A percentile compares a stretch with the other conserved stretches of the same genome.
Conservation (phyloP, 2,113 vertebrate genomes). For the Ovis canadensis region DNA sequence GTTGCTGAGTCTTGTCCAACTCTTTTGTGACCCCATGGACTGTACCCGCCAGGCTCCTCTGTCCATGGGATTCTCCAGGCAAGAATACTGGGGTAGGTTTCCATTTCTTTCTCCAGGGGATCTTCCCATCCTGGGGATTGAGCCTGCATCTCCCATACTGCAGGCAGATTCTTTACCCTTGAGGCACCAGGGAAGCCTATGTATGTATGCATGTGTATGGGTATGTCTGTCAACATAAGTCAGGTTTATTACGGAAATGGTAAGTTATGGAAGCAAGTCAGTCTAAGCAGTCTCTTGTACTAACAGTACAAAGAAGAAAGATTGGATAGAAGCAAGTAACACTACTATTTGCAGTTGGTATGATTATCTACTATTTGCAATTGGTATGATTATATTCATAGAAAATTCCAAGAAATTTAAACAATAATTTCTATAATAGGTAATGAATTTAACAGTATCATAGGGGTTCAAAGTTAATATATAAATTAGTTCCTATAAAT, state of each 20-base stretch:
- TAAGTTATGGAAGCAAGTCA: neutral
- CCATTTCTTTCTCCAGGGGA: neutral
- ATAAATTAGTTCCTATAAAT: neutral
- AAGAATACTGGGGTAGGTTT: neutral
- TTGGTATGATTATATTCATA: neutral
- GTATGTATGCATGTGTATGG: neutral
- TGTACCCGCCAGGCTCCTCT: neutral
- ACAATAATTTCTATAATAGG: neutral
- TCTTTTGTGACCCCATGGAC: neutral
- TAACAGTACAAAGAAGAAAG: neutral
- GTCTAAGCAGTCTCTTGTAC: neutral
- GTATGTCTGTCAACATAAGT: neutral
- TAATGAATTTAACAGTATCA: neutral
- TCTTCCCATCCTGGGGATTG: neutral
- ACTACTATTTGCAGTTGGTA: neutral
- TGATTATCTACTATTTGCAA: neutral
- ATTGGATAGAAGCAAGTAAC: neutral
- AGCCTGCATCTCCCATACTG: neutral
- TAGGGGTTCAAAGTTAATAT: neutral
- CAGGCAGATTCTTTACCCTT: neutral
- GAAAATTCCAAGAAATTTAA: neutral
- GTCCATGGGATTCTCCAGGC: neutral
- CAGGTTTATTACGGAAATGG: neutral
- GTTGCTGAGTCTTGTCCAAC: neutral
- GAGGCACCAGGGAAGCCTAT: neutral